Conservation (phyloP, 2,797 vertebrate genomes). For the Myiotriccus ornatus region DNA sequence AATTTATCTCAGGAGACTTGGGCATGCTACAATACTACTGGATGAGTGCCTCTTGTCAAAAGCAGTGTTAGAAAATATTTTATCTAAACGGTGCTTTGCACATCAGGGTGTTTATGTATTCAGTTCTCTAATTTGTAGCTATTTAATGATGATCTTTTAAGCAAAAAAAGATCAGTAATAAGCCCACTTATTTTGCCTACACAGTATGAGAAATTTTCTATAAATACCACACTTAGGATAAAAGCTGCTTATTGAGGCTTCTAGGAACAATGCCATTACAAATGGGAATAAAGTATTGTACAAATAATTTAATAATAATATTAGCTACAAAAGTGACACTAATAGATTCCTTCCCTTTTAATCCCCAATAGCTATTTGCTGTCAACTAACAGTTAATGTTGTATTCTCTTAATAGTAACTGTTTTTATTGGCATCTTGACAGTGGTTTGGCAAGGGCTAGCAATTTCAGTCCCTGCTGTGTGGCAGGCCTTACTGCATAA, state of each 20-base stretch:
- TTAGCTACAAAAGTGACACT: neutral
- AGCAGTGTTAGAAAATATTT: constrained; percentile 27
- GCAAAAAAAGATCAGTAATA: neutral
- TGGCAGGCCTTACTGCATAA: neutral
- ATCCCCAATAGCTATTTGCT: neutral
- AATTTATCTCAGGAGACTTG: neutral
- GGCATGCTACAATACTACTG: neutral
- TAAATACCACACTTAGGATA: neutral
- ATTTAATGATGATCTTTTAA: neutral
- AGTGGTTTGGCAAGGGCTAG: accelerated
- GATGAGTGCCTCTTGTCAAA: neutral
- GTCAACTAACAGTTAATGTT: neutral
- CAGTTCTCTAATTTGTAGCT: neutral
- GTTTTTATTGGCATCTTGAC: neutral
- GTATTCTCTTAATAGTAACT: neutral
- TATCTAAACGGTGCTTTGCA: neutral
- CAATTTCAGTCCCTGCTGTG: neutral
- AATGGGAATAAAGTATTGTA: neutral
- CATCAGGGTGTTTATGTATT: neutral
- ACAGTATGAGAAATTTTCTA: neutral
- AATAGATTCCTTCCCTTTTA: neutral
- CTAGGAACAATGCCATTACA: neutral
- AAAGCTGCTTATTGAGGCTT: neutral
- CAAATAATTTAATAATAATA: neutral
- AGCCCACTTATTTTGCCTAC: neutral